These are phyloP conservation scores for Leucophenga maculata DNA, from an alignment of 2,888 invertebrate genomes.

Conservation along the genomic window DNA sequence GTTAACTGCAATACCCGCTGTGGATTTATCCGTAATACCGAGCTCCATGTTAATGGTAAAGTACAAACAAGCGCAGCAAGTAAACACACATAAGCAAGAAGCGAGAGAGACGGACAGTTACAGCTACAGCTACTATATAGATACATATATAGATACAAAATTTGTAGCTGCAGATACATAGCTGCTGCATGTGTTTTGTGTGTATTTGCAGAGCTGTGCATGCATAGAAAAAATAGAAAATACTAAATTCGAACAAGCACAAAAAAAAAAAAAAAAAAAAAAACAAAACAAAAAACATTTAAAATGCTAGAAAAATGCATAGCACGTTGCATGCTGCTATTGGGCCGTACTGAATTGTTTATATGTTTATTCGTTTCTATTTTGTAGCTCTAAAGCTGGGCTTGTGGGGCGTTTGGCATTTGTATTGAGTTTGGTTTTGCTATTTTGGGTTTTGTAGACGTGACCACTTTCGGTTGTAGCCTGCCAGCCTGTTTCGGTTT, in stretches of 20 bases:
- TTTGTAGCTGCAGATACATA: background rate
- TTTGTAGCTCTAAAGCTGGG: background rate
- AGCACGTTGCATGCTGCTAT: conserved; percentile 18
- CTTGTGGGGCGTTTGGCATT: conserved; percentile 9
- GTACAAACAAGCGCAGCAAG: conserved; percentile 53
- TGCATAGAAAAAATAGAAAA: conserved; percentile 9
- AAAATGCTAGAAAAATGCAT: conserved; percentile 5
- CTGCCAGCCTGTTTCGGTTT: too few relatives aligned
- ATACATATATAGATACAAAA: background rate
- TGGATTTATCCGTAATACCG: conserved; percentile 71
- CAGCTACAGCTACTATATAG: background rate
- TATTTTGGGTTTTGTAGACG: too few relatives aligned
- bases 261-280: background rate
- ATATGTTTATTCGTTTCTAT: background rate
- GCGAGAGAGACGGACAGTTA: background rate
- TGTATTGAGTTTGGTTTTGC: conserved; percentile 21
- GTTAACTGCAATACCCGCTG: conserved; percentile 70
- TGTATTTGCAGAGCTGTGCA: too few relatives aligned
- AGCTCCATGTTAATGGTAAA: conserved; percentile 72
- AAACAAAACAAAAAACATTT: background rate
- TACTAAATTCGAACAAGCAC: background rate
- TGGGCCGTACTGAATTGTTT: background rate
- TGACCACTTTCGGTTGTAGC: conserved; percentile 1
- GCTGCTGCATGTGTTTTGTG: too few relatives aligned
- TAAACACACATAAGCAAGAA: background rate